Evolutionary conservation across 2,797 vertebrate species (phyloP).

Genomic region (Liparis tanakae): DNA sequence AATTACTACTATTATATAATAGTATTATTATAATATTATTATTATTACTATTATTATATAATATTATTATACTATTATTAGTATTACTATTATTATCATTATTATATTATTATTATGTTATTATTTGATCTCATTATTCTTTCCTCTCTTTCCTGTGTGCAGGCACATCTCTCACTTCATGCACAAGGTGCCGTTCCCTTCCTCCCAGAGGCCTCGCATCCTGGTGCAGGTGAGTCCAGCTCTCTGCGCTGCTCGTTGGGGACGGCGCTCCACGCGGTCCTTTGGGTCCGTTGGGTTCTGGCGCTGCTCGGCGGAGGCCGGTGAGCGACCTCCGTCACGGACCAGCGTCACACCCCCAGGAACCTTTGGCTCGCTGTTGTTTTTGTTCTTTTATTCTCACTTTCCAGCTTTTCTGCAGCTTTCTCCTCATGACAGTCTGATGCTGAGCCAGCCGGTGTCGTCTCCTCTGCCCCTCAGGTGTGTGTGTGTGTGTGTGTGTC

Average conservation of each 20-base stretch:
- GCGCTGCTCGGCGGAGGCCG: too few species aligned
- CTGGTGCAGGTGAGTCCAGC: conserved; percentile 90
- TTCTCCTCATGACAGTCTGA: conserved; percentile 96
- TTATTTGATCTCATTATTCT: neutral
- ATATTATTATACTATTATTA: too few species aligned
- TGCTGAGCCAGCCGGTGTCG: conserved; percentile 96
- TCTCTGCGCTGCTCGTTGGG: too few species aligned
- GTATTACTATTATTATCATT: too few species aligned
- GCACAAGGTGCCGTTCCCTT: conserved; percentile 99
- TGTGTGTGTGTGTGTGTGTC: conserved; percentile 37
- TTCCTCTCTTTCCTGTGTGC: conserved; percentile 36
- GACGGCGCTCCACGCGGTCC: too few species aligned
- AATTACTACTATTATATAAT: too few species aligned
- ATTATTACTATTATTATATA: too few species aligned
- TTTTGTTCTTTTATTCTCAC: conserved; percentile 44
- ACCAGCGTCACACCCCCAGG: conserved; percentile 13
- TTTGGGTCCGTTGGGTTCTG: too few species aligned
- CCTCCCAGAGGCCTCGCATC: conserved; percentile 95
- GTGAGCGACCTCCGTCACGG: conserved; percentile 28
- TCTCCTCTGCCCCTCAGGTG: conserved; percentile 95
- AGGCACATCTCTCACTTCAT: conserved; percentile 99
- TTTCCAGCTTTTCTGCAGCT: conserved; percentile 80
- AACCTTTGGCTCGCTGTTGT: neutral
- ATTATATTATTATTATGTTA: too few species aligned
- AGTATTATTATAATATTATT: too few species aligned